Base-by-base conservation (phyloP, 2,113 vertebrate species). In the Hemiprocne comata region DNA sequence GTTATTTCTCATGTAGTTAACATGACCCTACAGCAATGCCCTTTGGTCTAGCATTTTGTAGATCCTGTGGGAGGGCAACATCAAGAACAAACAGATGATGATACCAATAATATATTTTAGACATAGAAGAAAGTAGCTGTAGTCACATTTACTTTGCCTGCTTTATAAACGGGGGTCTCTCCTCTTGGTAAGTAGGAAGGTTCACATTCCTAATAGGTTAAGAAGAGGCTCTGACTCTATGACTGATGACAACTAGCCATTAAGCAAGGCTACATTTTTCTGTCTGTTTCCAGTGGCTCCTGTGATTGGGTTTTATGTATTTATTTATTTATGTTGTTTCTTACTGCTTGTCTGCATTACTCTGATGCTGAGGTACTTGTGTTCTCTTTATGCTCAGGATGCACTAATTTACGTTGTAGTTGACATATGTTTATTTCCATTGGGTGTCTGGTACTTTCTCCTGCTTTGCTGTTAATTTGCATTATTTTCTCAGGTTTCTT, bases 361-460 rank as follows among this genome's bases (percentile, higher is more conserved):
- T 89, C 46, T 74, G 42, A 33, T 55, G 78, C 62, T 94, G 65
- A 88, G 94, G 57, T 85, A 83, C 44, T 62, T 57, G 72, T 71
- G 29, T 74, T 96, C 36, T 90, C 42, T 92, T 92, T 96, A 93
- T 87, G 42, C 54, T 87, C 23, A 21, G 38, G 65, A 69, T 48
- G 23, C 90, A 91, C 33, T 71, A 77, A 88, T 93, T 93, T 78
- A 61, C 26, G 40, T 29, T 78, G 38, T 23, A 74, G 34, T 33
- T 84, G 85, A 65, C 55, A 75, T 55, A 72, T 62, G n/a, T 84
- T 96, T 95, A n/a, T 96, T 96, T 96, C 84, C 70, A 77, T 36
- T 85, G 29, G 5, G 4, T 93, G 50, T 64, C 88, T 90, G 55
- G 66, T 74, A 61, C 7, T 91, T 38, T 64, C 21, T 86, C 42